Evolutionary conservation across 2,888 invertebrate genomes (phyloP).

Genomic region (Emmelina monodactyla): DNA sequence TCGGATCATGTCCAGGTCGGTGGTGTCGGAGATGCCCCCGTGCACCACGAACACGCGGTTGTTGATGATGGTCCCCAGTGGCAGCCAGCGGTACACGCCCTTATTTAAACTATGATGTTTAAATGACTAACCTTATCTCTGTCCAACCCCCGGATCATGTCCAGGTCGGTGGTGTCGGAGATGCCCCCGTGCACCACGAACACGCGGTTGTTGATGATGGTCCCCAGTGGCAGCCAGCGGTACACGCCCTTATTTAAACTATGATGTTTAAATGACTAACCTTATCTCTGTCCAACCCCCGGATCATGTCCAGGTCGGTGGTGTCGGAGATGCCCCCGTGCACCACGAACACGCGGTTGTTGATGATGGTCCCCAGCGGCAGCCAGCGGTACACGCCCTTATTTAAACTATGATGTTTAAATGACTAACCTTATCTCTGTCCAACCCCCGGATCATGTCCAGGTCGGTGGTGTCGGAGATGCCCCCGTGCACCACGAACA

Average conservation of each 20-base stretch:
- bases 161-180: slow-evolving; percentile 86
- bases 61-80: slow-evolving; percentile 89
- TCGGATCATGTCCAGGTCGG: slow-evolving; percentile 81
- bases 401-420: too few relatives aligned
- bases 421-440: slow-evolving; percentile 91
- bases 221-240: slow-evolving; percentile 90
- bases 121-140: slow-evolving; percentile 92
- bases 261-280: too few relatives aligned
- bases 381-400: slow-evolving; percentile 93
- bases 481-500: slow-evolving; percentile 92
- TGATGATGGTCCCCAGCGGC: slow-evolving; percentile 89
- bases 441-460: slow-evolving; percentile 78
- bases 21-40: slow-evolving; percentile 90
- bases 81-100: slow-evolving; percentile 91
- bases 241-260: slow-evolving; percentile 92
- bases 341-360: slow-evolving; percentile 87
- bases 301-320: slow-evolving; percentile 83
- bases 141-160: slow-evolving; percentile 79
- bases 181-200: slow-evolving; percentile 94
- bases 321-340: slow-evolving; percentile 93
- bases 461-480: slow-evolving; percentile 90
- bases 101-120: too few relatives aligned
- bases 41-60: slow-evolving; percentile 90
- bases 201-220: slow-evolving; percentile 88
- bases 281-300: slow-evolving; percentile 84